phyloP scores from a whole-genome alignment of 1,140 invertebrate genomes.

The Holcopasites calliopsidis region DNA sequence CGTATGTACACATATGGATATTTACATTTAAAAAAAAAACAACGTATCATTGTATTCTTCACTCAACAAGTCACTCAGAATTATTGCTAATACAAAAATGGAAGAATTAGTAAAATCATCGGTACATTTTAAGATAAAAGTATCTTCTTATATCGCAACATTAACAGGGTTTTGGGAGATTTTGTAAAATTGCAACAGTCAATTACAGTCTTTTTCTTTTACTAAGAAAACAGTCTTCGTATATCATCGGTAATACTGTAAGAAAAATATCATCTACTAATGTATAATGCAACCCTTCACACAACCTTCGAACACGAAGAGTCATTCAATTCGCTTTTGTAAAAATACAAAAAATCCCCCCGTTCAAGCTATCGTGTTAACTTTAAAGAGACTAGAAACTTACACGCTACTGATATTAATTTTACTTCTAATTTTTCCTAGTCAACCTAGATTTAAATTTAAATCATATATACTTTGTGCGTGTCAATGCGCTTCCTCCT shows the following conservation, averaged over 20 bases:
- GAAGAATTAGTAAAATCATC: neutral
- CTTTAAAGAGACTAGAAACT: constrained; percentile 37
- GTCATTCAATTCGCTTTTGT: too few species aligned
- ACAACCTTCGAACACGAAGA: too few species aligned
- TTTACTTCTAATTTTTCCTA: constrained; percentile 30
- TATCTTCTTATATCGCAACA: neutral
- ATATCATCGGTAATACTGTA: constrained; percentile 2
- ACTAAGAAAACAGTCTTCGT: constrained; percentile 2
- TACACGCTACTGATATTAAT: constrained; percentile 30
- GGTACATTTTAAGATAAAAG: neutral
- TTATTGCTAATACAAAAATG: neutral
- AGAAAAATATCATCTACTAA: neutral
- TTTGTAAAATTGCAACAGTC: constrained; percentile 5
- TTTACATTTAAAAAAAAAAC: constrained; percentile 15
- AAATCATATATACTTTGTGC: constrained; percentile 93
- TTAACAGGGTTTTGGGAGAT: neutral
- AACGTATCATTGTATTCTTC: neutral
- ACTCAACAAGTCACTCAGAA: neutral
- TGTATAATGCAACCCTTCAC: neutral
- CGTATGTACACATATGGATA: neutral
- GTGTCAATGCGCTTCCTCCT: constrained; percentile 92
- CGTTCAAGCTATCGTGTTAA: constrained; percentile 3
- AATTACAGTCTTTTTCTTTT: neutral
- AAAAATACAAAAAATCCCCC: constrained; percentile 20
- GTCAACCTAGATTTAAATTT: constrained; percentile 34